These are phyloP conservation scores for Indicator maculatus DNA, from an alignment of 2,113 vertebrate genomes.

Conservation along the genomic window DNA sequence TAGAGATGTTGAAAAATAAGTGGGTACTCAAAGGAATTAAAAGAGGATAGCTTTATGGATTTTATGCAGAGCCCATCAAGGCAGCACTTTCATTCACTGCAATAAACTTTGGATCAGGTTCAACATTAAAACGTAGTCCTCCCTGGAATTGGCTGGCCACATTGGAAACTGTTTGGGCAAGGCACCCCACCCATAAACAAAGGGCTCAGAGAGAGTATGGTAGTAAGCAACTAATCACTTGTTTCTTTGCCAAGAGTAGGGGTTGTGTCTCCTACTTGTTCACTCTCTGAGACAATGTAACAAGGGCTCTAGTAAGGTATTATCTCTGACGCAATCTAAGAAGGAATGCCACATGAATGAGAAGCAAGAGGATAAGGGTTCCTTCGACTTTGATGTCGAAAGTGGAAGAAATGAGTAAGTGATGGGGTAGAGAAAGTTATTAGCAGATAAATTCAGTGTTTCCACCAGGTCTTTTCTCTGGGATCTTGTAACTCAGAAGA, in stretches of 20 bases:
- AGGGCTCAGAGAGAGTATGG: neutral
- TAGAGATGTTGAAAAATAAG: neutral
- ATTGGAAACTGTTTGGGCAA: slow-evolving; percentile 38
- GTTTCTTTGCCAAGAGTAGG: slow-evolving; percentile 14
- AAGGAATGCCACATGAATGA: neutral
- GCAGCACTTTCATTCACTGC: slow-evolving; percentile 29
- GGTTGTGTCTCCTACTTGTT: neutral
- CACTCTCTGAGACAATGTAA: slow-evolving; percentile 45
- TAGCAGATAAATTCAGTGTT: neutral
- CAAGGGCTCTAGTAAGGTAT: neutral
- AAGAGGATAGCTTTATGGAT: neutral
- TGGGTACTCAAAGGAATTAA: neutral
- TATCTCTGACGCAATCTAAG: neutral
- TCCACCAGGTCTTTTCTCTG: neutral
- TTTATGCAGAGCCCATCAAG: neutral
- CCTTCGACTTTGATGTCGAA: neutral
- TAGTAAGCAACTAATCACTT: slow-evolving; percentile 40
- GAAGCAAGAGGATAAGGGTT: neutral
- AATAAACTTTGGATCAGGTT: slow-evolving; percentile 18
- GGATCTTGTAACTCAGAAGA: neutral
- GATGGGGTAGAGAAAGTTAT: neutral
- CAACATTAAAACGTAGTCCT: neutral
- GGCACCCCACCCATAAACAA: slow-evolving; percentile 50
- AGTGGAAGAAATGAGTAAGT: slow-evolving; percentile 29
- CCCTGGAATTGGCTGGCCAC: neutral